Evolutionary conservation across 35 echinoderm and acorn worm species (phyloP).

Genomic region (Heliocidaris erythrogramma): DNA sequence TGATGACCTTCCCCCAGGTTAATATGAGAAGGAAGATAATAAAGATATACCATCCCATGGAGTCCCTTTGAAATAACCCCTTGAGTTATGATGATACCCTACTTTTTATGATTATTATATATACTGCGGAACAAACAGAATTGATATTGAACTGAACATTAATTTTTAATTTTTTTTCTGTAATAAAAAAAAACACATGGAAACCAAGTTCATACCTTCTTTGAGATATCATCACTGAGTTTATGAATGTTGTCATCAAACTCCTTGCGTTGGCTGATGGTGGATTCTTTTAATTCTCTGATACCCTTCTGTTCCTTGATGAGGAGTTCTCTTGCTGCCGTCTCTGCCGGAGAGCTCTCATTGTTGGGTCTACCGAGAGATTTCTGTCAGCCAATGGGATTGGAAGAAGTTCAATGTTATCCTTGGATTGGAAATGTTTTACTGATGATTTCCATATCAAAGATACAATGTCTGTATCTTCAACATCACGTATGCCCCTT

Average conservation of each 20-base stretch:
- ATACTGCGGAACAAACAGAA: neutral
- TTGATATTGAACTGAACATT: too few relatives aligned
- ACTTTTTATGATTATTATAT: too few relatives aligned
- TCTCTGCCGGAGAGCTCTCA: slow-evolving; percentile 51
- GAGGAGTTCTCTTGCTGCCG: slow-evolving; percentile 16
- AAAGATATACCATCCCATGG: too few relatives aligned
- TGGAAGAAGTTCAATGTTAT: neutral
- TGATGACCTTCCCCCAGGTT: too few relatives aligned
- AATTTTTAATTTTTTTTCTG: too few relatives aligned
- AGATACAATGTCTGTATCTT: too few relatives aligned
- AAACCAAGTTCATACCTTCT: slow-evolving; percentile 47
- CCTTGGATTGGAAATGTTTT: too few relatives aligned
- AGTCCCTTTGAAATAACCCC: too few relatives aligned
- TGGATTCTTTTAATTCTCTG: slow-evolving; percentile 56
- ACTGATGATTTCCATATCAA: too few relatives aligned
- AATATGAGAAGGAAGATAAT: too few relatives aligned
- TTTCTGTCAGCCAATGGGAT: slow-evolving; percentile 51
- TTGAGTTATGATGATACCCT: too few relatives aligned
- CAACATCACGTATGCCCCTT: too few relatives aligned
- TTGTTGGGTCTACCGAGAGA: slow-evolving; percentile 63
- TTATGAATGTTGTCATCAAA: slow-evolving; percentile 61
- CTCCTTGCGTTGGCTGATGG: slow-evolving; percentile 66
- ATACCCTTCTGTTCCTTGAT: slow-evolving; percentile 54
- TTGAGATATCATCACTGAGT: slow-evolving; percentile 62
- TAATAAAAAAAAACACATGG: neutral